Evolutionary conservation across 2,888 invertebrate species (phyloP).

Genomic region (Thymelicus sylvestris): DNA sequence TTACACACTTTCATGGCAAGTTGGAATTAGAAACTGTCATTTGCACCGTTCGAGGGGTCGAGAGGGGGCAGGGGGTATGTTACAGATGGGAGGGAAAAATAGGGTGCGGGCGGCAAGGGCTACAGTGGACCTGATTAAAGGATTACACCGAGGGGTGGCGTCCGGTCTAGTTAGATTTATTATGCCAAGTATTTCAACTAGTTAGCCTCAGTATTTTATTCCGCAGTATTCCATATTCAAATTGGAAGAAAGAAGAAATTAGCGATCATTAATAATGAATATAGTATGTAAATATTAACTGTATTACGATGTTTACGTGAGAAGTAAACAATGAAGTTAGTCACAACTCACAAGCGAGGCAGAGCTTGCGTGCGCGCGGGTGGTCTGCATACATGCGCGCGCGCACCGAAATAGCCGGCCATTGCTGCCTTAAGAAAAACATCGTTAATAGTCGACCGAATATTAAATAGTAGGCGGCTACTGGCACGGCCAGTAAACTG

Average conservation of each 20-base stretch:
- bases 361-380: conserved; percentile 56
- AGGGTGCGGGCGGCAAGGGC: conserved; percentile 81
- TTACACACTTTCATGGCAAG: conserved; percentile 86
- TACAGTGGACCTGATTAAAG: conserved; percentile 83
- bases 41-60: conserved; percentile 81
- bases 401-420: conserved; percentile 72
- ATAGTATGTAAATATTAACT: conserved; percentile 16
- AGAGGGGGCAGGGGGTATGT: conserved; percentile 54
- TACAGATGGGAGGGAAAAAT: conserved; percentile 75
- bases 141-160: conserved; percentile 79
- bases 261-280: not conserved
- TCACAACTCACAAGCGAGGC: conserved; percentile 40
- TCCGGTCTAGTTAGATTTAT: conserved; percentile 84
- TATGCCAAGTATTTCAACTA: conserved; percentile 81
- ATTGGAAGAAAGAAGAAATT: not conserved
- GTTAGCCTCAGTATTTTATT: conserved; percentile 60
- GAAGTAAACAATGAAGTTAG: conserved; percentile 58
- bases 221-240: conserved; percentile 20
- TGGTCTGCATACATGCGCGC: conserved; percentile 69
- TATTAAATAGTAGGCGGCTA: conserved; percentile 80
- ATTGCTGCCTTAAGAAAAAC: conserved; percentile 77
- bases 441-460: conserved; percentile 74
- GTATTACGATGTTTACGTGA: conserved; percentile 48
- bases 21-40: conserved; percentile 86
- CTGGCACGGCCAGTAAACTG: conserved; percentile 69